Evolutionary conservation across 1,140 invertebrate genomes (phyloP), one percentile per base, ranked within the genome.

Genomic region (Dryas iulia): DNA sequence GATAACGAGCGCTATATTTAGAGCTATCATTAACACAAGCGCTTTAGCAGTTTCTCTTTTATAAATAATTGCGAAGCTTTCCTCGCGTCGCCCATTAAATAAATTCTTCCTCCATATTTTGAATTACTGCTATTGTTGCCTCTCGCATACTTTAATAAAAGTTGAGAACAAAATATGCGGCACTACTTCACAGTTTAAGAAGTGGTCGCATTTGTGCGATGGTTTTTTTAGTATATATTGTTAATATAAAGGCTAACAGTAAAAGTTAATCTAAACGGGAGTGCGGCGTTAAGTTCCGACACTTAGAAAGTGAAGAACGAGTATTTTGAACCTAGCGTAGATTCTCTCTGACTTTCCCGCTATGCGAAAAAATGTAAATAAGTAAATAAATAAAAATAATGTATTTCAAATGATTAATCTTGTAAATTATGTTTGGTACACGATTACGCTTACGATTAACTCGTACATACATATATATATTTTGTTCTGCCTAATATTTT

Each of bases 31-130:
- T 72, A 71, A 71, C 47, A 72, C 24, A 31, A 65, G 57, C 39
- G 21, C 39, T 66, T 60, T 60, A 67, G 58, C 30, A 28, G 56
- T 66, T 54, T 67, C 47, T 53, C 56, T 26, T 25, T 58, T 67
- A 60, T 67, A 67, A 67, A 67, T 67, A 67, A 67, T 67, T 59
- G 65, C 58, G 10, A 26, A 60, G 65, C 57, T 67, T 66, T 60
- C 65, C 65, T 56, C 65, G 65, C 58, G 57, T 67, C 30, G 39
- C 35, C 65, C 58, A 67, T 67, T 67, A 67, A 67, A 67, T 67
- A 67, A 67, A 67, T 67, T 67, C 65, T 60, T 67, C 35, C 35
- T 53, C 39, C 30, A 54, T 67, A 67, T 67, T 66, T 67, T 67
- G 58, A 67, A 54, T 67, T 67, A 67, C 39, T 25, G 57, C 57